These are phyloP conservation scores for Maccullochella peelii DNA, from an alignment of 2,113 vertebrate genomes.

Conservation along the genomic window DNA sequence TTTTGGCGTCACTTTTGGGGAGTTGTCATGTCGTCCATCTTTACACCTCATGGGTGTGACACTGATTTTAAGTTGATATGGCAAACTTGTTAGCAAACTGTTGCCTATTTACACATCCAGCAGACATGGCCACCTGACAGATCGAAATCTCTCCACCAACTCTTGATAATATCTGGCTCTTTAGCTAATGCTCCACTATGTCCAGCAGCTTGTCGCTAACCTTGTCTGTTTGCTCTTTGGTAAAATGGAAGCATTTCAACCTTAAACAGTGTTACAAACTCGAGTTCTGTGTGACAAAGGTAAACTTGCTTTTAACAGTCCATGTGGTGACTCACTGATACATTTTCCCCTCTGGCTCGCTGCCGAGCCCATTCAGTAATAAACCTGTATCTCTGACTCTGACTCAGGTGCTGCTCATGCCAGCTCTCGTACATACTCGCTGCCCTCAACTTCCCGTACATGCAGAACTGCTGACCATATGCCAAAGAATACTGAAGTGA, in stretches of 20 bases:
- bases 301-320: background rate
- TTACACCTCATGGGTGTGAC: background rate
- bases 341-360: background rate
- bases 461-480: background rate
- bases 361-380: background rate
- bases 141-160: background rate
- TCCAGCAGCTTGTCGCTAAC: background rate
- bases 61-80: background rate
- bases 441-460: background rate
- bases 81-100: background rate
- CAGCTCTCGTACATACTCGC: too few relatives aligned
- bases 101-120: background rate
- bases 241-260: background rate
- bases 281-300: background rate
- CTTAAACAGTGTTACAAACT: background rate
- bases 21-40: too few relatives aligned
- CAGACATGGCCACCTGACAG: background rate
- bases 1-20: too few relatives aligned
- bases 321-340: background rate
- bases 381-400: background rate
- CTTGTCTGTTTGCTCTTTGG: background rate
- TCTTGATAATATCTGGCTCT: background rate
- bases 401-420: too few relatives aligned
- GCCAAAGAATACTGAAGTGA: background rate
- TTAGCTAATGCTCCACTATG: background rate